Conservation (phyloP, 2,888 invertebrate species). For the Tricholauxania praeusta region DNA sequence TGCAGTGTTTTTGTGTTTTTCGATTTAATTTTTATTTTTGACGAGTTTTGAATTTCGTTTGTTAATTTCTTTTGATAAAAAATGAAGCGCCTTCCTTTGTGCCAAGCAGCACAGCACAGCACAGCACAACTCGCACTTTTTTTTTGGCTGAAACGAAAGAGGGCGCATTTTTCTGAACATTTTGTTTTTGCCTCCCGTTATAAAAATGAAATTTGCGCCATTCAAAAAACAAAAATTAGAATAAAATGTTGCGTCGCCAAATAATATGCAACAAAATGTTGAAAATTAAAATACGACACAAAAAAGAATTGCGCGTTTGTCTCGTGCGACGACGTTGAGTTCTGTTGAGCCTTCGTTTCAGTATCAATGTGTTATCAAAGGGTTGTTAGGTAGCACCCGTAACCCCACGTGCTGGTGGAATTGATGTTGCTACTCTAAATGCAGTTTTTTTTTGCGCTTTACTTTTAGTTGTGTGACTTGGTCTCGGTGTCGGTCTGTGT, state of each 20-base stretch:
- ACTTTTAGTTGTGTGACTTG: neutral
- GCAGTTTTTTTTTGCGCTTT: neutral
- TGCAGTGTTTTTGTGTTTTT: no score
- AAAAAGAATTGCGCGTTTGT: slow-evolving; percentile 2
- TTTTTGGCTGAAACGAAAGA: neutral
- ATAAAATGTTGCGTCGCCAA: slow-evolving; percentile 20
- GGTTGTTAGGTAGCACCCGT: no score
- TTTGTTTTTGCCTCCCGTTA: no score
- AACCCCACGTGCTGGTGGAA: no score
- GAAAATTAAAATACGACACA: slow-evolving; percentile 38
- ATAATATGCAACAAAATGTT: slow-evolving; percentile 35
- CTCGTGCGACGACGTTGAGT: no score
- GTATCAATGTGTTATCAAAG: no score
- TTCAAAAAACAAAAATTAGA: slow-evolving; percentile 27
- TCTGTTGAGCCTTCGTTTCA: no score
- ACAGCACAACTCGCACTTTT: neutral
- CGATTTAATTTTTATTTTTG: neutral
- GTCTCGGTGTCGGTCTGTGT: no score
- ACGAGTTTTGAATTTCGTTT: slow-evolving; percentile 45
- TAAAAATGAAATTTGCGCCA: no score
- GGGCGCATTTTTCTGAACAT: no score
- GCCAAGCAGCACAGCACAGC: neutral
- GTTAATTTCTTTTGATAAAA: slow-evolving; percentile 44
- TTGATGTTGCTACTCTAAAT: no score
- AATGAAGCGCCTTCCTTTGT: slow-evolving; percentile 23